Conservation (phyloP, 2,113 vertebrate species). For the Takifugu bimaculatus region DNA sequence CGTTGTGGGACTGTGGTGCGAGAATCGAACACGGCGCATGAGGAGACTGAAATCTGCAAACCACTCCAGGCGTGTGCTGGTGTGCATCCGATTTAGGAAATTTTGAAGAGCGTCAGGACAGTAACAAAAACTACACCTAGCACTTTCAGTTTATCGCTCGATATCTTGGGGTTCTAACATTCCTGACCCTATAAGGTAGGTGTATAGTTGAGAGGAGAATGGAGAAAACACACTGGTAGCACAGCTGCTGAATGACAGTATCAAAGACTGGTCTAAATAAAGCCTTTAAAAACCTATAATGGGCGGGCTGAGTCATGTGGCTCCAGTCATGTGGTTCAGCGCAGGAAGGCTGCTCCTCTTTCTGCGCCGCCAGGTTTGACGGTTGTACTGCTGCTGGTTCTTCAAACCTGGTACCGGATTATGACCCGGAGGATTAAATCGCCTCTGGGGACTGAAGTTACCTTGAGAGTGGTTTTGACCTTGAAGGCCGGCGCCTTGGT, state of each 20-base stretch:
- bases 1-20: slow-evolving; percentile 50
- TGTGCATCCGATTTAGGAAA: slow-evolving; percentile 41
- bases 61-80: slow-evolving; percentile 49
- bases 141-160: slow-evolving; percentile 5
- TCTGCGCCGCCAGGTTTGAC: slow-evolving; percentile 82
- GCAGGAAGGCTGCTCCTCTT: slow-evolving; percentile 81
- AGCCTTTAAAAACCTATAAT: slow-evolving; percentile 6
- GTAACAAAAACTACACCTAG: slow-evolving; percentile 9
- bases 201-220: not conserved
- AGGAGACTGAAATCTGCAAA: slow-evolving; percentile 21
- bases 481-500: slow-evolving; percentile 39
- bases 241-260: slow-evolving; percentile 7
- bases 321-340: slow-evolving; percentile 79
- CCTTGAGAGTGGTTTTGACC: slow-evolving; percentile 36
- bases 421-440: slow-evolving; percentile 60
- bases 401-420: slow-evolving; percentile 68
- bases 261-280: not conserved
- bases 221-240: not conserved
- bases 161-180: slow-evolving; percentile 2
- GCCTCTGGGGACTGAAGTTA: slow-evolving; percentile 50
- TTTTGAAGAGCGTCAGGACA: slow-evolving; percentile 18
- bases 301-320: not conserved
- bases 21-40: slow-evolving; percentile 17
- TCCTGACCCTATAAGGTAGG: slow-evolving; percentile 2
- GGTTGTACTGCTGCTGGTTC: slow-evolving; percentile 85